Conservation (phyloP, 23 tunicate species). For the Styela plicata region DNA sequence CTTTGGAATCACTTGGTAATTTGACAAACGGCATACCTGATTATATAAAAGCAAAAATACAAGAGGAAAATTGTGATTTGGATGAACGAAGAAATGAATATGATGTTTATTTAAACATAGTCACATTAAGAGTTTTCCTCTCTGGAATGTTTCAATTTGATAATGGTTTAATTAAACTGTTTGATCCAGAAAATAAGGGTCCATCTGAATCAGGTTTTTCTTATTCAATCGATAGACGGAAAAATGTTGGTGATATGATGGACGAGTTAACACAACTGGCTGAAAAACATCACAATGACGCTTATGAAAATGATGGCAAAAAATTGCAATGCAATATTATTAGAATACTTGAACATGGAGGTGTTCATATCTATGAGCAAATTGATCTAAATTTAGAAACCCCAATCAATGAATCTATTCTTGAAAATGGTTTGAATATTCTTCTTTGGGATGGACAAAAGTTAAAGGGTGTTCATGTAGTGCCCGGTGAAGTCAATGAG, state of each 20-base stretch:
- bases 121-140: constrained; percentile 11
- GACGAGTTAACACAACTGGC: background rate
- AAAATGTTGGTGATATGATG: constrained; percentile 7
- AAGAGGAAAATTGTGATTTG: constrained; percentile 35
- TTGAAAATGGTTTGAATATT: constrained; percentile 23
- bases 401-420: constrained; percentile 13
- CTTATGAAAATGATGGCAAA: background rate
- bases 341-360: constrained; percentile 36
- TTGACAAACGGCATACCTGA: constrained; percentile 16
- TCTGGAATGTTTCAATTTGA: constrained; percentile 12
- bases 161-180: constrained; percentile 25
- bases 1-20: constrained; percentile 29
- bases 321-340: constrained; percentile 7
- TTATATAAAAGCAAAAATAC: constrained; percentile 24
- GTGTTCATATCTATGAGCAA: constrained; percentile 40
- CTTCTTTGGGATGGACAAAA: constrained; percentile 37
- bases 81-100: constrained; percentile 22
- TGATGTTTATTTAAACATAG: constrained; percentile 32
- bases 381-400: constrained; percentile 5
- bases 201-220: constrained; percentile 4
- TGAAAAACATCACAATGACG: constrained; percentile 8
- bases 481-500: constrained; percentile 10
- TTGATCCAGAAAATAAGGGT: constrained; percentile 5
- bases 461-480: constrained; percentile 1
- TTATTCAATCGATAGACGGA: constrained; percentile 22